Percentiles rank a stretch among this genome's conserved stretches.
These are phyloP conservation scores for Tetragnatha versicolor DNA, from an alignment of 1,140 invertebrate genomes.

Conservation along the genomic window DNA sequence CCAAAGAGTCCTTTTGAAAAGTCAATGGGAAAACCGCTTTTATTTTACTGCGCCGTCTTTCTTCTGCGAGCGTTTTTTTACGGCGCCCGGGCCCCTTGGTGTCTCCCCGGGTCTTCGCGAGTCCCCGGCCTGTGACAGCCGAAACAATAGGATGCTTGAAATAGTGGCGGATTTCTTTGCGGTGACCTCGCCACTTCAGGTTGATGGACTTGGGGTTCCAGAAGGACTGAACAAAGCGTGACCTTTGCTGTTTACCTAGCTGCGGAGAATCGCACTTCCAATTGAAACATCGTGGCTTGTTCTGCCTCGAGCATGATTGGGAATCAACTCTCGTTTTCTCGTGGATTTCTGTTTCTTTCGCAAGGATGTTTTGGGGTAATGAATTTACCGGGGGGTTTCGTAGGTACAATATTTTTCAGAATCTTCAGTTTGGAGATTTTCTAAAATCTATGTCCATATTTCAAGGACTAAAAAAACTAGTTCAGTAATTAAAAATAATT, in stretches of 20 bases:
- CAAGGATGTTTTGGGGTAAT: no score
- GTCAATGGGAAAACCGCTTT: background rate
- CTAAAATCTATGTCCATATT: no score
- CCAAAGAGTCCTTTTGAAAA: no score
- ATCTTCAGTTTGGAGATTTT: no score
- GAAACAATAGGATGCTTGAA: conserved; percentile 50
- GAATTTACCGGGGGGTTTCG: no score
- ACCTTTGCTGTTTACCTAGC: conserved; percentile 41
- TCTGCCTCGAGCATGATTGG: no score
- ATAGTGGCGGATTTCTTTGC: conserved; percentile 52
- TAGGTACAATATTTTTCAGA: no score
- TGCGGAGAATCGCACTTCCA: conserved; percentile 1
- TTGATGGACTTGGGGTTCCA: conserved; percentile 54
- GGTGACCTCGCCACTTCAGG: conserved; percentile 41
- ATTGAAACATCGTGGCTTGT: no score
- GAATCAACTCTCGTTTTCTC: no score
- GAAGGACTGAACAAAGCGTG: conserved; percentile 49
- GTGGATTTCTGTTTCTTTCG: no score
- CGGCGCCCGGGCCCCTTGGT: background rate
- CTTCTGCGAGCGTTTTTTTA: background rate
- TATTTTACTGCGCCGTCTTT: background rate
- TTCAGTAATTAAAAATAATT: no score
- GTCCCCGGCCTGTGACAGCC: conserved; percentile 40
- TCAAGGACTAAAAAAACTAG: no score
- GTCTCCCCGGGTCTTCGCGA: conserved; percentile 35